phyloP scores from a whole-genome alignment of 2,113 vertebrate species.

The Campylorhamphus procurvoides region DNA sequence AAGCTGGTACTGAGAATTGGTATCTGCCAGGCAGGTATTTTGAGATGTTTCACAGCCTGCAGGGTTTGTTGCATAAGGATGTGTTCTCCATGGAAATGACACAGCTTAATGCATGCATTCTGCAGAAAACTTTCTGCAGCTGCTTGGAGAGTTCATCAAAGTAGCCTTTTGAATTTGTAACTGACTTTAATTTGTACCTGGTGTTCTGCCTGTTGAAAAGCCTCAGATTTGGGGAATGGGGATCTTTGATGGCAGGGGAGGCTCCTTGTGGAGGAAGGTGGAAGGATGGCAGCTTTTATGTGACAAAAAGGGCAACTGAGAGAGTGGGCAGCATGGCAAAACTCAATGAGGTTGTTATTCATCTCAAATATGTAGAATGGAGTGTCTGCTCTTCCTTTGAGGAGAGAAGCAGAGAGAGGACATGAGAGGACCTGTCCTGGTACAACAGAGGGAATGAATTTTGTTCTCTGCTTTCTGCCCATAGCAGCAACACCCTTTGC shows the following conservation, averaged over 20 bases:
- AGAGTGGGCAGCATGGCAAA: neutral
- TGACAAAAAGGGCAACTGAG: neutral
- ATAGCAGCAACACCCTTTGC: neutral
- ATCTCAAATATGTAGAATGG: neutral
- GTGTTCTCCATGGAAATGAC: neutral
- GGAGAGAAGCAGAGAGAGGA: neutral
- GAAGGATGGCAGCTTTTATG: neutral
- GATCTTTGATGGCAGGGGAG: neutral
- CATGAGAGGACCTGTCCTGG: neutral
- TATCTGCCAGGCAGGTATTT: accelerated
- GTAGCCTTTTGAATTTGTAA: neutral
- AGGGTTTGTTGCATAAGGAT: neutral
- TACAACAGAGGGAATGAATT: neutral
- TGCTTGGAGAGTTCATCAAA: neutral
- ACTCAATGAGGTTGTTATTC: neutral
- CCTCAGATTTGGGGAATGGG: neutral
- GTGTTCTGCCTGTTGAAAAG: neutral
- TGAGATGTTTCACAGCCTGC: neutral
- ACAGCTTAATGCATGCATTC: neutral
- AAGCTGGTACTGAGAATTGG: neutral
- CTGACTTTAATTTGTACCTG: neutral
- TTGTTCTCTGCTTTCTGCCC: neutral
- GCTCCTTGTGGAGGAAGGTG: neutral
- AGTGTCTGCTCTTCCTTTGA: neutral
- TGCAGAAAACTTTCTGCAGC: neutral